A percentile compares a stretch with the other conserved stretches of the same genome.
Evolutionary conservation across 2,888 invertebrate species (phyloP).

Genomic region (Ryuthela nishihirai): DNA sequence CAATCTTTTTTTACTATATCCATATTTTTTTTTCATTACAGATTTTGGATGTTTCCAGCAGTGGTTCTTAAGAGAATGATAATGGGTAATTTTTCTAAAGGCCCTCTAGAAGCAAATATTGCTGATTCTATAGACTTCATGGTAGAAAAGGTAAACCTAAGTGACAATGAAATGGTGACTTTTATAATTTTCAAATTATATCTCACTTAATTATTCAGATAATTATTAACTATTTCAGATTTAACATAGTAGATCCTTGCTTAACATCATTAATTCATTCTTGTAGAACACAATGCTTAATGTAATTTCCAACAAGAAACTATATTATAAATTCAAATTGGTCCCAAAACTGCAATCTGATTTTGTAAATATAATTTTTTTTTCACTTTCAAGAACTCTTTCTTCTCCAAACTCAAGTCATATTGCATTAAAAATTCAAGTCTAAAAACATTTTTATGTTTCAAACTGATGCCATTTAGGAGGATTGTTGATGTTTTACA

Average conservation of each 20-base stretch:
- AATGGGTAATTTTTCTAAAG: conserved; percentile 74
- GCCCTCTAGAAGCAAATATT: conserved; percentile 64
- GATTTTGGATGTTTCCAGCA: conserved; percentile 81
- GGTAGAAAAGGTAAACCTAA: conserved; percentile 82
- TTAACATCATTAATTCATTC: background rate
- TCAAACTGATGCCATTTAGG: too few species aligned
- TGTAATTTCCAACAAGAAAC: too few species aligned
- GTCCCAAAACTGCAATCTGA: too few species aligned
- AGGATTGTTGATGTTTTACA: too few species aligned
- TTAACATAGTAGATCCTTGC: background rate
- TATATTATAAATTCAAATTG: too few species aligned
- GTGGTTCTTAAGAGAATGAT: conserved; percentile 80
- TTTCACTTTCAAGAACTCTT: too few species aligned
- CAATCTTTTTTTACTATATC: background rate
- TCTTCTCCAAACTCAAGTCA: too few species aligned
- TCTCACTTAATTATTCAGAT: background rate
- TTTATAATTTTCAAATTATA: background rate
- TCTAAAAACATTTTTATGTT: too few species aligned
- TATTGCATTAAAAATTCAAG: too few species aligned
- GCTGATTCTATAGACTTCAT: conserved; percentile 84
- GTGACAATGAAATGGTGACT: too few species aligned
- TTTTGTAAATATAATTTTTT: too few species aligned
- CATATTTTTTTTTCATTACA: conserved; percentile 37
- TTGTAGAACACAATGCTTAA: too few species aligned
- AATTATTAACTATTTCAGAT: background rate